Base-by-base conservation (phyloP, 64 coral and sea anemone species). In the Pocillopora damicornis region DNA sequence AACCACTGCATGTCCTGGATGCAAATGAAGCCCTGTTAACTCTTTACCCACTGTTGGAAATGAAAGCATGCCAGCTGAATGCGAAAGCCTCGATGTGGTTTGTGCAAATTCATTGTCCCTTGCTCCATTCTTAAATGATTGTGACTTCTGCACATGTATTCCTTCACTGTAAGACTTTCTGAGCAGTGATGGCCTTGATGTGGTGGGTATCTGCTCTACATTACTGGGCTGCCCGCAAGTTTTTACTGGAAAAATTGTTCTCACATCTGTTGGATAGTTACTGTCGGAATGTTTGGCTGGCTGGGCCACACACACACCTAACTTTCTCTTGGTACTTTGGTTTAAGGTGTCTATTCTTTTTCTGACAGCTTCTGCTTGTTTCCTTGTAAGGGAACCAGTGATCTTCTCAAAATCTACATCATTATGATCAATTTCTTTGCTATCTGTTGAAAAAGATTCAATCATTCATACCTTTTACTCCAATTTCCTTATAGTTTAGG, bases 401-500 rank as follows among this genome's bases (percentile, higher is more conserved):
- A 99, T 99, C 35, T 99, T 94, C 26, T 93, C 80, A 73, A 95
- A 88, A 59, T 92, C 88, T 25, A 88, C 77, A 88, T 99, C 97
- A 61, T 99, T 73, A 37, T 88, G 83, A 23, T 95, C 91, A 69
- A 99, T 99, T 92, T 99, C 97, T 91, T 99, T 95, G 86, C 97
- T 99, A 64, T 99, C 97, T 99, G 80, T 76, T 76, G 60, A 89
- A 35, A 0, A 30, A 73, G 51, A 85, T 15, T 72, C 11, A 37
- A 85, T 35, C 35, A 30, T 30, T 13, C 18, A 67, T 83, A 18
- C 13, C 20, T 77, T 57, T 0, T 20, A 17, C 17, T 51, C 26
- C 8, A 13, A 67, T 67, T 20, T 25, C n/a, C 25, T 71, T 23
- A 25, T 23, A 20, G 20, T n/a, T 71, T 4, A 16, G 25, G 14